Evolutionary conservation across 2,113 vertebrate genomes (phyloP), one percentile per base, ranked within the genome.

Genomic region (Phylloscopus trochilus): DNA sequence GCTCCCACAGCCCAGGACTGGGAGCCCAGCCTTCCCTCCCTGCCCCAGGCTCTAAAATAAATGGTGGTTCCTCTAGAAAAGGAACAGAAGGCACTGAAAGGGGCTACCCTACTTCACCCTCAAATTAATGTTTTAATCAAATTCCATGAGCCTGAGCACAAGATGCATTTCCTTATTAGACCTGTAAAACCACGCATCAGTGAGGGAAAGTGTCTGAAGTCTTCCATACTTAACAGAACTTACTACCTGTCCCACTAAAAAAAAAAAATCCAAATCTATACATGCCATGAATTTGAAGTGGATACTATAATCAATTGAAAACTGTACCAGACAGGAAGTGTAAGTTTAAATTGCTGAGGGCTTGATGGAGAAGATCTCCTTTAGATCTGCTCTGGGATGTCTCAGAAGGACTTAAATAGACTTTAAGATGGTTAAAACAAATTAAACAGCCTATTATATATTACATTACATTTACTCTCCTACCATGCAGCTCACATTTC

Each of bases 331-430:
- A 75, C 31, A 89, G 66, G 70, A 94, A 89, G 79, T 59, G 11
- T 9, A 87, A 90, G 43, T 77, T 76, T 58, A 83, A 90, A 89
- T 87, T 52, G 79, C 75, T 72, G 64, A 69, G 70, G 83, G 51
- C 33, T 49, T 90, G 79, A 93, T 75, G 44, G 75, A 80, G 85
- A 93, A 93, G 75, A 83, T 90, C 51, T 91, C 62, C 67, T 79
- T 84, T 85, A 93, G 43, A 95, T 90, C 51, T 51, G 68, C 39
- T 77, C 67, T 18, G 5, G 33, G 52, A 91, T 90, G 75, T 76
- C 90, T 96, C 90, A 72, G 41, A 72, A 94, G 85, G 27, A 93
- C 75, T 95, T 94, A 94, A 91, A 94, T n/a, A 93, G 85, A 90
- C 87, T 92, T 94, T 68, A 93, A 81, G 87, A 80, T 33, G 15